Conservation (phyloP, 2,797 vertebrate species). For the Trematomus bernacchii region DNA sequence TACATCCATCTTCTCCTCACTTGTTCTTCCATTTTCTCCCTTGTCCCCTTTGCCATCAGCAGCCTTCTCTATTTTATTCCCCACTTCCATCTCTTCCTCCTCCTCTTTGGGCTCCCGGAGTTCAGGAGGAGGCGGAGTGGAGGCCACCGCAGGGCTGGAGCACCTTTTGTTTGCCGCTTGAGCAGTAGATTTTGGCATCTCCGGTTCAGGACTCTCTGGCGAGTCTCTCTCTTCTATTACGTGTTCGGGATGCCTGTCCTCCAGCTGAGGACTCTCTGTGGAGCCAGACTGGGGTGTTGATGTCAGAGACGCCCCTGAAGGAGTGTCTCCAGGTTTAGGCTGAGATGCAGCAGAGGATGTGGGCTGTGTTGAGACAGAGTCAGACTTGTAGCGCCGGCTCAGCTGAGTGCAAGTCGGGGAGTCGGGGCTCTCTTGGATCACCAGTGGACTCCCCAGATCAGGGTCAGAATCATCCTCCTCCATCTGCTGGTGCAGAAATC, state of each 20-base stretch:
- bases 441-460: conserved; percentile 80
- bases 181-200: conserved; percentile 81
- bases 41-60: conserved; percentile 77
- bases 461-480: conserved; percentile 78
- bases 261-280: conserved; percentile 74
- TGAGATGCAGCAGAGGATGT: conserved; percentile 72
- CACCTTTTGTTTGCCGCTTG: conserved; percentile 78
- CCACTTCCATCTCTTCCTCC: conserved; percentile 88
- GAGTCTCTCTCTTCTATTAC: conserved; percentile 89
- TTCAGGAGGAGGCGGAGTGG: conserved; percentile 82
- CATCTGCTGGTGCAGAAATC: conserved; percentile 76
- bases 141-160: conserved; percentile 79
- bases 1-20: conserved; percentile 83
- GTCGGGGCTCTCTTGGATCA: conserved; percentile 84
- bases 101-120: conserved; percentile 88
- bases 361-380: conserved; percentile 77
- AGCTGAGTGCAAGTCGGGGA: conserved; percentile 83
- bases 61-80: conserved; percentile 73
- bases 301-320: conserved; percentile 74
- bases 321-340: conserved; percentile 84
- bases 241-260: conserved; percentile 85
- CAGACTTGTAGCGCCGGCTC: conserved; percentile 81
- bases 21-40: conserved; percentile 64
- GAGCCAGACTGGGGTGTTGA: conserved; percentile 77
- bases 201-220: conserved; percentile 88